Conservation (phyloP, 2,888 invertebrate genomes). For the Euclidia mi region DNA sequence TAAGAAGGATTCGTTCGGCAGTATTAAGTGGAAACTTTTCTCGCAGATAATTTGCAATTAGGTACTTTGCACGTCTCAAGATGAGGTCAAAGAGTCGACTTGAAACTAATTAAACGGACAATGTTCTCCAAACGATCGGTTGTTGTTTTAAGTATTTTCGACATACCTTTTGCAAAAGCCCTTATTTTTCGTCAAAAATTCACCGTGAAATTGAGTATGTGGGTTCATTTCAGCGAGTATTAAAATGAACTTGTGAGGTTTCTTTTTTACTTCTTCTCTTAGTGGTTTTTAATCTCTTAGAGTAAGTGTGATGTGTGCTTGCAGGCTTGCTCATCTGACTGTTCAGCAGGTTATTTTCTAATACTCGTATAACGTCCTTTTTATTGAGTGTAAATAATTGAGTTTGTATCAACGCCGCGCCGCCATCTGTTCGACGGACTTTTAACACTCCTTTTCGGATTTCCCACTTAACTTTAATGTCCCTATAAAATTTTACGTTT, state of each 20-base stretch:
- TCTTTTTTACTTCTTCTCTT: slow-evolving; percentile 28
- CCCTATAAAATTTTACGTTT: slow-evolving; percentile 85
- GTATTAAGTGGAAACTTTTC: slow-evolving; percentile 4
- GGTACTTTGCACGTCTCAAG: slow-evolving; percentile 28
- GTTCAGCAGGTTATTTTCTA: slow-evolving; percentile 83
- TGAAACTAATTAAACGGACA: slow-evolving; percentile 34
- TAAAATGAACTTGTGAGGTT: too few species aligned
- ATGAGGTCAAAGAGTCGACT: slow-evolving; percentile 53
- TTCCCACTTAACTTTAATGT: slow-evolving; percentile 89
- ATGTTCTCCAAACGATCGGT: slow-evolving; percentile 19
- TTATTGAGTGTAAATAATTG: slow-evolving; percentile 90
- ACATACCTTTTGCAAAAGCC: neutral
- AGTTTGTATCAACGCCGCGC: slow-evolving; percentile 85
- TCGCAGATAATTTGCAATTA: slow-evolving; percentile 2
- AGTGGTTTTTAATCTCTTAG: slow-evolving; percentile 72
- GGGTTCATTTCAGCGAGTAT: too few species aligned
- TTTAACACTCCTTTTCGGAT: slow-evolving; percentile 88
- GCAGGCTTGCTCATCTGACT: slow-evolving; percentile 63
- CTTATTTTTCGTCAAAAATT: too few species aligned
- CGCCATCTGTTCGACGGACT: slow-evolving; percentile 82
- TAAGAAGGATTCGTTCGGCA: slow-evolving; percentile 3
- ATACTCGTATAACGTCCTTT: slow-evolving; percentile 88
- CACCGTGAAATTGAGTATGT: too few species aligned
- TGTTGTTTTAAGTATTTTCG: neutral
- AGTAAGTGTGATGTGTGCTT: slow-evolving; percentile 53